A percentile compares a stretch with the other conserved stretches of the same genome.
phyloP scores from a whole-genome alignment of 2,888 invertebrate genomes.

The Steromphala cineraria region DNA sequence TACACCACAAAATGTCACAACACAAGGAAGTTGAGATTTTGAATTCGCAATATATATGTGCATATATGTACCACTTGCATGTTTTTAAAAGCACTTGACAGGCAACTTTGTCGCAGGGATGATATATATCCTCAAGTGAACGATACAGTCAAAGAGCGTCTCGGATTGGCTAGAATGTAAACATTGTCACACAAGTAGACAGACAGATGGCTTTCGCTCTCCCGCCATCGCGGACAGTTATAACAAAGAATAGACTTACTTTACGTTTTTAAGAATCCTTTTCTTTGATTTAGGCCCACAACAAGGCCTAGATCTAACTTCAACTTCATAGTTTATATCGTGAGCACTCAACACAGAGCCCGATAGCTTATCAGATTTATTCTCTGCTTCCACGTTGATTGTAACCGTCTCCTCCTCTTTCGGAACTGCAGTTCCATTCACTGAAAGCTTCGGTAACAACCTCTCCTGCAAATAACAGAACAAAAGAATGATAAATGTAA shows the following conservation, averaged over 20 bases:
- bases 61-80: no score
- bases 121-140: no score
- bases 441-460: neutral
- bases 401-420: neutral
- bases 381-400: neutral
- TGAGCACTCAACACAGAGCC: conserved; percentile 41
- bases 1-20: no score
- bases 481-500: no score
- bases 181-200: no score
- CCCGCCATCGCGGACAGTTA: neutral
- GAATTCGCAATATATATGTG: no score
- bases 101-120: no score
- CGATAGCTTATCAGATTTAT: neutral
- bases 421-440: neutral
- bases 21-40: no score
- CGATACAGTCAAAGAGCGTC: no score
- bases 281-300: conserved; percentile 54
- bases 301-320: conserved; percentile 57
- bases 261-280: conserved; percentile 63
- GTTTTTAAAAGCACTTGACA: no score
- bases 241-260: conserved; percentile 54
- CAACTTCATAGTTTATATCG: conserved; percentile 62
- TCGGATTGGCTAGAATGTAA: no score
- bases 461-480: neutral
- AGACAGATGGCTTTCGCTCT: no score